Conservation (phyloP, 2,113 vertebrate genomes). For the Nothobranchius kuhntae region DNA sequence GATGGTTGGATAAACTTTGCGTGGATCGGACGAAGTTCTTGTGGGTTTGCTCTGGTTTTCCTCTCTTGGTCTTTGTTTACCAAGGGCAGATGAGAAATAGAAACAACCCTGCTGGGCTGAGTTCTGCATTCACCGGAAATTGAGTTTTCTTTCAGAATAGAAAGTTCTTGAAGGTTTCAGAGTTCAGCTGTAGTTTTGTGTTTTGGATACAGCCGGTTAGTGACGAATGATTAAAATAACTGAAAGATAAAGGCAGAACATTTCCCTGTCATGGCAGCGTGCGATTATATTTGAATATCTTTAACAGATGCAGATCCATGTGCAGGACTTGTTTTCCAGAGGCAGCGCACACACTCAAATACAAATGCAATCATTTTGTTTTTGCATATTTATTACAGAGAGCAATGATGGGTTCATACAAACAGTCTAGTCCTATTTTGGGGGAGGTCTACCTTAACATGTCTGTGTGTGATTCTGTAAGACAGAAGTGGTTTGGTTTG, state of each 20-base stretch:
- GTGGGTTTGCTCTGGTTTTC: slow-evolving; percentile 56
- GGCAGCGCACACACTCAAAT: no score
- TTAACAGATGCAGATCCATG: slow-evolving; percentile 1
- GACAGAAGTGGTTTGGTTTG: neutral
- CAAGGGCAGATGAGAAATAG: slow-evolving; percentile 43
- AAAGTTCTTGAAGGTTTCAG: slow-evolving; percentile 1
- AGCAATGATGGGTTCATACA: neutral
- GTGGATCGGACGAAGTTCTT: slow-evolving; percentile 51
- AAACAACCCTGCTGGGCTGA: slow-evolving; percentile 6
- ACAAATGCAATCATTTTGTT: neutral
- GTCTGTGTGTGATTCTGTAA: neutral
- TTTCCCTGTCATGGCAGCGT: neutral
- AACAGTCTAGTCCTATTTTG: neutral
- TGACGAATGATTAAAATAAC: slow-evolving; percentile 4
- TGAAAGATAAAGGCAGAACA: slow-evolving; percentile 6
- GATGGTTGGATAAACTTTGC: slow-evolving; percentile 22
- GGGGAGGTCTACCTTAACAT: no score
- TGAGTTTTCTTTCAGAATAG: slow-evolving; percentile 30
- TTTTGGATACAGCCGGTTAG: neutral
- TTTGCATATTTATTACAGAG: neutral
- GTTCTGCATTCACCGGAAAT: slow-evolving; percentile 44
- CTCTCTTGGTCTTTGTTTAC: slow-evolving; percentile 50
- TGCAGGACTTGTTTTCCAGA: neutral
- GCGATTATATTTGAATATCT: slow-evolving; percentile 6
- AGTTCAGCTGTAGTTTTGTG: neutral